Conservation (phyloP, 2,888 invertebrate species). For the Orgyia antiqua region DNA sequence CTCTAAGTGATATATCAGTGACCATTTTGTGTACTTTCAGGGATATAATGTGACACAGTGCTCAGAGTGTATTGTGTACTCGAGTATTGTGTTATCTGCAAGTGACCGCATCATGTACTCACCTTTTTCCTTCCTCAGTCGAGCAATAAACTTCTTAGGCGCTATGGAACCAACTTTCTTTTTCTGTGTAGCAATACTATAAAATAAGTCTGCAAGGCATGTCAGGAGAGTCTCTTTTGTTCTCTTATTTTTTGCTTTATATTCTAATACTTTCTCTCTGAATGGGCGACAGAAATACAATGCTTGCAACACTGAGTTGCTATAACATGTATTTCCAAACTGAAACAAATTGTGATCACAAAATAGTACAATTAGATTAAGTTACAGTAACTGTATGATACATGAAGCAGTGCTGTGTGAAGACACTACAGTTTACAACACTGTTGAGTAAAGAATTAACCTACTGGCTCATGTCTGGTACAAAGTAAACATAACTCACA, state of each 20-base stretch:
- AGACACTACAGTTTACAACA: too few species aligned
- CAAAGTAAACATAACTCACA: constrained; percentile 79
- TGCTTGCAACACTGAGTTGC: constrained; percentile 99
- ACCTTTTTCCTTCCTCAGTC: constrained; percentile 99
- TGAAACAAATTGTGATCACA: too few species aligned
- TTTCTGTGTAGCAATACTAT: constrained; percentile 99
- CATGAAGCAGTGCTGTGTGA: too few species aligned
- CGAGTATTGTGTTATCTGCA: neutral
- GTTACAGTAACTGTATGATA: too few species aligned
- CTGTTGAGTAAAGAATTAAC: too few species aligned
- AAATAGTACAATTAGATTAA: too few species aligned
- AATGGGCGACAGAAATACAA: constrained; percentile 99
- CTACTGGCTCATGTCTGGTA: too few species aligned
- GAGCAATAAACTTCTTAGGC: constrained; percentile 99
- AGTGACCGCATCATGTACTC: constrained; percentile 5
- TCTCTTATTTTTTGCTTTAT: constrained; percentile 96
- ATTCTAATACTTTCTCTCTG: constrained; percentile 98
- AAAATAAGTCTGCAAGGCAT: constrained; percentile 98
- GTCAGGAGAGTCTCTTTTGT: constrained; percentile 98
- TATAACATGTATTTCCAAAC: constrained; percentile 99
- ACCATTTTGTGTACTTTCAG: too few species aligned
- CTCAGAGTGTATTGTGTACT: too few species aligned
- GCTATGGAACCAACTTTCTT: constrained; percentile 99
- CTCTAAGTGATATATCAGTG: too few species aligned
- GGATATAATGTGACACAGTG: too few species aligned